These are phyloP conservation scores for Erpetoichthys calabaricus DNA, from an alignment of 2,797 vertebrate species.

Conservation along the genomic window DNA sequence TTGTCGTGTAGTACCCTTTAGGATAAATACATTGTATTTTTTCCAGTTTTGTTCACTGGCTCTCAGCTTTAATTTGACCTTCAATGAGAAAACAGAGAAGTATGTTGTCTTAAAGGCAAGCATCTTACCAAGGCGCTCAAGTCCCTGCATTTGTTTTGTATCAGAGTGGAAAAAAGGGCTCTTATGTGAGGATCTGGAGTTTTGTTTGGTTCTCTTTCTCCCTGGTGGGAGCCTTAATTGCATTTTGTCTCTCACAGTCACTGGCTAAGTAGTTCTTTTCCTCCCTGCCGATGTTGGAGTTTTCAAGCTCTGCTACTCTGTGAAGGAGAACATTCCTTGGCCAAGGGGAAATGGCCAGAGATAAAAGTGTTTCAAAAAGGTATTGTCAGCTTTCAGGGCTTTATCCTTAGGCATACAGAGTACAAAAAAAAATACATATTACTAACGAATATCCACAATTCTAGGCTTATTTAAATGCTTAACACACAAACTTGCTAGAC, in stretches of 20 bases:
- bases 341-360: slow-evolving; percentile 44
- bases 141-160: slow-evolving; percentile 39
- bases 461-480: neutral
- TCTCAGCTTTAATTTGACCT: slow-evolving; percentile 64
- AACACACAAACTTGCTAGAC: neutral
- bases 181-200: slow-evolving; percentile 57
- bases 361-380: slow-evolving; percentile 33
- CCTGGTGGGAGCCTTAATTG: slow-evolving; percentile 73
- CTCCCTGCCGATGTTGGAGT: slow-evolving; percentile 61
- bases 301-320: slow-evolving; percentile 63
- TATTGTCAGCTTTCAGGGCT: slow-evolving; percentile 30
- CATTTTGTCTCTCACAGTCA: slow-evolving; percentile 65
- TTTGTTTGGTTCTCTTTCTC: slow-evolving; percentile 55
- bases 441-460: neutral
- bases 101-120: slow-evolving; percentile 63
- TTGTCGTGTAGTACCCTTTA: slow-evolving; percentile 44
- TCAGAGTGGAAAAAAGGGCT: slow-evolving; percentile 49
- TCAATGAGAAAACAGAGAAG: slow-evolving; percentile 61
- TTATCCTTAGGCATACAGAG: slow-evolving; percentile 25
- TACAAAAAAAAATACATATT: slow-evolving; percentile 25
- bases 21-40: slow-evolving; percentile 48
- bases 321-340: slow-evolving; percentile 51
- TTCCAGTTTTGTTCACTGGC: slow-evolving; percentile 53
- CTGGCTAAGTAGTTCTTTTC: slow-evolving; percentile 50
- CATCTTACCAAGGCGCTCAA: slow-evolving; percentile 56